These are phyloP conservation scores for Apamea sordens DNA, from an alignment of 2,888 invertebrate genomes.

Conservation along the genomic window DNA sequence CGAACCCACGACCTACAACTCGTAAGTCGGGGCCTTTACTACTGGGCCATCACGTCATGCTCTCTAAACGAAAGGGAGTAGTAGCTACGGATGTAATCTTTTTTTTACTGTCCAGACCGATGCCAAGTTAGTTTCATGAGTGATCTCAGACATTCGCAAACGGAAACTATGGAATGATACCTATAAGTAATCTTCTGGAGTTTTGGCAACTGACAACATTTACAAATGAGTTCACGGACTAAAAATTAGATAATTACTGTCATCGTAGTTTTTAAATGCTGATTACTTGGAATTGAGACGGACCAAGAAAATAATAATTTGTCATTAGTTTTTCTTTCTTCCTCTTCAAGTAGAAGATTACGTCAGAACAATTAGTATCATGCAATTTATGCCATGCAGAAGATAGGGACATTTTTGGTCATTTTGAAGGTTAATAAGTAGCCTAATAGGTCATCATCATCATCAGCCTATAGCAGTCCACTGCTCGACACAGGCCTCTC, in stretches of 20 bases:
- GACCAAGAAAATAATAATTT: neutral
- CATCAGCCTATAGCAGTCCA: too few species aligned
- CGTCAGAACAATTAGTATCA: neutral
- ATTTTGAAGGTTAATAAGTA: too few species aligned
- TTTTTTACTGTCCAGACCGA: neutral
- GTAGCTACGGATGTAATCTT: neutral
- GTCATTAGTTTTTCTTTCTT: slow-evolving; percentile 1
- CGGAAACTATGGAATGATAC: slow-evolving; percentile 33
- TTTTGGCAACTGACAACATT: slow-evolving; percentile 46
- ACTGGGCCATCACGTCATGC: too few species aligned
- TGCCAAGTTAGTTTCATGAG: slow-evolving; percentile 29
- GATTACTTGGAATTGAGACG: neutral
- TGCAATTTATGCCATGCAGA: too few species aligned
- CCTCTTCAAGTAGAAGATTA: neutral
- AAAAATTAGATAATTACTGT: slow-evolving; percentile 40
- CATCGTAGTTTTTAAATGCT: slow-evolving; percentile 16
- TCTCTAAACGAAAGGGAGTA: too few species aligned
- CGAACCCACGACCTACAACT: too few species aligned
- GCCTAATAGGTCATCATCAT: too few species aligned
- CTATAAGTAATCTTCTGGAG: neutral
- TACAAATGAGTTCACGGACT: slow-evolving; percentile 45
- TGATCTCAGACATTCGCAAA: slow-evolving; percentile 54
- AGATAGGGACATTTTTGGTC: too few species aligned
- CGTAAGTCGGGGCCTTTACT: too few species aligned
- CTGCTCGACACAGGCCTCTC: too few species aligned